These are phyloP conservation scores for Ceratotherium simum DNA, from an alignment of 2,113 vertebrate species.

Conservation along the genomic window DNA sequence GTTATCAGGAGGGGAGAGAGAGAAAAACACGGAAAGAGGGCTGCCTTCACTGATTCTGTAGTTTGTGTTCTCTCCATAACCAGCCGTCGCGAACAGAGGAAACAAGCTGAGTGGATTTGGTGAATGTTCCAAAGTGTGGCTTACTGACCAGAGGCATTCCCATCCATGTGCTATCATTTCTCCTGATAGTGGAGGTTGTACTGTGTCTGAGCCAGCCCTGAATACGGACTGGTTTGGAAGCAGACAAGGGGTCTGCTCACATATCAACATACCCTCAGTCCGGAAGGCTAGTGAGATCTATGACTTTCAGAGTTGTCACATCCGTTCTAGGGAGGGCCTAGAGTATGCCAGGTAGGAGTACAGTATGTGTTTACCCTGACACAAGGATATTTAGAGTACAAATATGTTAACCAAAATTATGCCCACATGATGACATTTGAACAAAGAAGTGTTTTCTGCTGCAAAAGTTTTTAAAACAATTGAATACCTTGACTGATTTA, in stretches of 20 bases:
- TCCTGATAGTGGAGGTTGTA: neutral
- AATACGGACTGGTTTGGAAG: neutral
- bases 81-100: neutral
- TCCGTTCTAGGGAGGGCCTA: neutral
- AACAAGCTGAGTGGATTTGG: neutral
- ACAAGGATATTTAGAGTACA: neutral
- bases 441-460: neutral
- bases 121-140: neutral
- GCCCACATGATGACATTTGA: neutral
- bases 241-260: neutral
- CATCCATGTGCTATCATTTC: neutral
- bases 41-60: neutral
- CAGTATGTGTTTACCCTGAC: neutral
- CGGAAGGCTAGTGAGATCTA: neutral
- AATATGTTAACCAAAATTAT: neutral
- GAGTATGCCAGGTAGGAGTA: neutral
- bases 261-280: neutral
- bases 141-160: neutral
- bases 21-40: neutral
- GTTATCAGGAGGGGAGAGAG: neutral
- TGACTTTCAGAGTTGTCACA: neutral
- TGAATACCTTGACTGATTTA: neutral
- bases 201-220: neutral
- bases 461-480: neutral
- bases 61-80: neutral